Conservation (phyloP, 2,113 vertebrate genomes). For the Morphnarchus princeps region DNA sequence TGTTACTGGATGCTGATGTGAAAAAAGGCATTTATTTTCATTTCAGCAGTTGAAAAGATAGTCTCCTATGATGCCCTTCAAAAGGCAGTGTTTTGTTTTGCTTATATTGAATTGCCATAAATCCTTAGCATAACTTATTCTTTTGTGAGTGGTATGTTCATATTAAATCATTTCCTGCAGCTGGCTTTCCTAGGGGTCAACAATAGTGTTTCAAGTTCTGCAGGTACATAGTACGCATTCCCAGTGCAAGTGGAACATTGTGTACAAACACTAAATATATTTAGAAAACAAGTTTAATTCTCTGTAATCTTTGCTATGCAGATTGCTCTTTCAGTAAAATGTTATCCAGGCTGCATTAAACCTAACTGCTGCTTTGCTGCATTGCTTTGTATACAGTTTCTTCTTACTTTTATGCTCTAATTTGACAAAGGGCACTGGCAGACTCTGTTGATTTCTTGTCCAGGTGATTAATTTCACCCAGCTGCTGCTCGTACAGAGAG, state of each 20-base stretch:
- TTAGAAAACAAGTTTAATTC: neutral
- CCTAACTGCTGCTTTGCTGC: neutral
- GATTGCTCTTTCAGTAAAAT: neutral
- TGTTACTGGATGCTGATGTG: conserved; percentile 9
- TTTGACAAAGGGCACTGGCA: neutral
- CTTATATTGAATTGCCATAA: neutral
- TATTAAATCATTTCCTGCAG: neutral
- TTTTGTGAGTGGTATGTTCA: neutral
- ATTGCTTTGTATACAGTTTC: neutral
- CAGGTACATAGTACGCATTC: neutral
- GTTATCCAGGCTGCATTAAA: neutral
- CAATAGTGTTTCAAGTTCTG: neutral
- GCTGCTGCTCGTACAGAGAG: neutral
- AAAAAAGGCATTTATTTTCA: conserved; percentile 25
- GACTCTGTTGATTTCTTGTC: neutral
- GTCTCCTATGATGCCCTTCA: neutral
- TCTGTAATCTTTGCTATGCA: neutral
- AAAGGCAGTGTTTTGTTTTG: neutral
- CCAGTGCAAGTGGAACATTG: neutral
- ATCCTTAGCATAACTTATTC: neutral
- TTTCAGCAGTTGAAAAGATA: conserved; percentile 5
- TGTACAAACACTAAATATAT: neutral
- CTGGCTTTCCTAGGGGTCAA: neutral
- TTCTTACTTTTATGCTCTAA: neutral
- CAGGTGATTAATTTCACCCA: conserved; percentile 6